Base-by-base conservation (phyloP, 1,140 invertebrate genomes). In the Listronotus oregonensis region DNA sequence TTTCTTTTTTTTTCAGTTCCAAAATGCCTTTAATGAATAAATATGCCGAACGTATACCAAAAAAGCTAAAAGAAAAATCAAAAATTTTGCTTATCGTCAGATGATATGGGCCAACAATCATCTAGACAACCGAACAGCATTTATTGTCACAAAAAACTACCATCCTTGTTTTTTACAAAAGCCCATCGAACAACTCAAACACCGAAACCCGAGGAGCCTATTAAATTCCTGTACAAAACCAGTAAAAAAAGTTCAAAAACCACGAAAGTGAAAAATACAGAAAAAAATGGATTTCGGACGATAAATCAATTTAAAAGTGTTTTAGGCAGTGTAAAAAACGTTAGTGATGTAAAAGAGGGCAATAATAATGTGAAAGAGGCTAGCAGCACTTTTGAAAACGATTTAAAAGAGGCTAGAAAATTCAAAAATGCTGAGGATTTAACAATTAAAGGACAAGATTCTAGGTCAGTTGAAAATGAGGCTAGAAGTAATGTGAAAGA, bases 101-200 rank as follows among this genome's bases (percentile, higher is more conserved):
- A 73, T 73, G 72, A 75, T 64, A 78, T 79, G 77, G 77, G 77
- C 49, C 76, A 78, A 59, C 74, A 74, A 66, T 60, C 73, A 50
- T 78, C 77, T 46, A 42, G 57, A 58, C 55, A 47, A 42, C 57
- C 66, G 66, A 64, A 63, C 61, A 56, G 58, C 42, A 58, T 47
- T 32, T 56, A 51, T 17, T 64, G 57, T 31, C 72, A 71, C 37
- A 60, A 67, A 18, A 75, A 71, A 46, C 61, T 74, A 58, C 71
- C 75, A 11, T 65, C 75, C 8, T 64, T 64, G 6, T 72, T 77
- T 66, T 63, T 72, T 1, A 55, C 73, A 42, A 67, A 71, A 43
- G 62, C 59, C 5, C 66, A 70, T 12, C 50, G 61, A 43, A 72
- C 64, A 15, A 72, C 69, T 5, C 66, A 68, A 14, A 67, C 66